Percentiles rank a stretch among this genome's conserved stretches.
Evolutionary conservation across 2,113 vertebrate genomes (phyloP).

Genomic region (Sinocyclocheilus anshuiensis): DNA sequence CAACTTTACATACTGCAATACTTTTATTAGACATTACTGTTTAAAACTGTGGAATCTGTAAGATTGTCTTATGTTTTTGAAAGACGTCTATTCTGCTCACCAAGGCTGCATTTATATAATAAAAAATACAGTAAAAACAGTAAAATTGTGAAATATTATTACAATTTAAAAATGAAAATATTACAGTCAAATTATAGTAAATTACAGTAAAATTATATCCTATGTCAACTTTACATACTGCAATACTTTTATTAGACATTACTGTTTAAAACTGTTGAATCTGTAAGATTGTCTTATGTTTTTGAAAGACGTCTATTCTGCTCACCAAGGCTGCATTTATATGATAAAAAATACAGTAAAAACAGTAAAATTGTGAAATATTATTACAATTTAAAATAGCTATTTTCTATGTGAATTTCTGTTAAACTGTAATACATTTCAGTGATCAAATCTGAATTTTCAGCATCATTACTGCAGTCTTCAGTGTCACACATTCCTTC

Average conservation of each 20-base stretch:
- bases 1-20: neutral
- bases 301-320: neutral
- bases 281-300: neutral
- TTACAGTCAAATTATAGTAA: neutral
- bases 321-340: neutral
- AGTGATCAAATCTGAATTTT: neutral
- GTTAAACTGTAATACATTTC: neutral
- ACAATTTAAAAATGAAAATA: neutral
- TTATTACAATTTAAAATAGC: too few relatives aligned
- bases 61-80: too few relatives aligned
- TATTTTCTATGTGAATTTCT: neutral
- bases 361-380: too few relatives aligned
- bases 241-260: too few relatives aligned
- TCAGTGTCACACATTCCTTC: neutral
- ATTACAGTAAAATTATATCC: neutral
- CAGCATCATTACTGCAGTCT: neutral
- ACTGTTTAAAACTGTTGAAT: neutral
- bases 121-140: neutral
- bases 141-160: too few relatives aligned
- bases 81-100: neutral
- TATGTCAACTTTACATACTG: neutral
- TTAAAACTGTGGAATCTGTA: neutral
- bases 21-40: too few relatives aligned
- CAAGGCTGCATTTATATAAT: neutral
- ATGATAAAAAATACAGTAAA: neutral